Base-by-base conservation (phyloP, 2,113 vertebrate species). In the Centropus bengalensis region DNA sequence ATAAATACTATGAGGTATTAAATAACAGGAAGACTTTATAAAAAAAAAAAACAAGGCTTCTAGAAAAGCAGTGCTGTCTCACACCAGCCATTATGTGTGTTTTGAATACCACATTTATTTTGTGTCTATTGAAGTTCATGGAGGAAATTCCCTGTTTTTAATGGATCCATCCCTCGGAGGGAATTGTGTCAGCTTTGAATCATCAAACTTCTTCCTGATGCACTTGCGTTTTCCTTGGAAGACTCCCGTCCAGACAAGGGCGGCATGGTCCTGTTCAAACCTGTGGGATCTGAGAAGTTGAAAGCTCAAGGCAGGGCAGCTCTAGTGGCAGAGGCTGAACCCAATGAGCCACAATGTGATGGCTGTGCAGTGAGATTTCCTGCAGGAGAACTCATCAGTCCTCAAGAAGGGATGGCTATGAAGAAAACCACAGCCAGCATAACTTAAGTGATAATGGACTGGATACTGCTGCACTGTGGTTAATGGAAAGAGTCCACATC, bases 181-280 rank as follows among this genome's bases (percentile, higher is more conserved):
- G 24, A 88, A 32, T 26, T 42, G 26, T 91, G 49, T 74, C 75
- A 86, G 84, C 74, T 92, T 38, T 91, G 60, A 88, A 45, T 79
- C 60, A 33, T 14, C 30, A 88, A 55, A 62, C 49, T 0, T 0
- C 36, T 88, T 92, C 82, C 71, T 59, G 62, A 24, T 74, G 47
- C 94, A 88, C 62, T 85, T 94, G 78, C 87, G 80, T 95, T 96
- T 94, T 92, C 75, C 86, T 89, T 85, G 86, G 93, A 97, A 86
- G 21, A 38, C 32, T 86, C 68, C 38, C n/a, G 74, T 40, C 23
- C 60, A 55, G 40, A 33, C 36, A 30, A 15, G 17, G 44, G 62
- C 24, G 47, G 9, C 51, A 10, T 19, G 32, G 38, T 60, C 79
- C 82, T 82, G 84, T 55, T 94, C 38, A 70, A 21, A 45, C 55